These are phyloP conservation scores for Phyllostomus hastatus DNA, from an alignment of 2,113 vertebrate species.

Conservation along the genomic window DNA sequence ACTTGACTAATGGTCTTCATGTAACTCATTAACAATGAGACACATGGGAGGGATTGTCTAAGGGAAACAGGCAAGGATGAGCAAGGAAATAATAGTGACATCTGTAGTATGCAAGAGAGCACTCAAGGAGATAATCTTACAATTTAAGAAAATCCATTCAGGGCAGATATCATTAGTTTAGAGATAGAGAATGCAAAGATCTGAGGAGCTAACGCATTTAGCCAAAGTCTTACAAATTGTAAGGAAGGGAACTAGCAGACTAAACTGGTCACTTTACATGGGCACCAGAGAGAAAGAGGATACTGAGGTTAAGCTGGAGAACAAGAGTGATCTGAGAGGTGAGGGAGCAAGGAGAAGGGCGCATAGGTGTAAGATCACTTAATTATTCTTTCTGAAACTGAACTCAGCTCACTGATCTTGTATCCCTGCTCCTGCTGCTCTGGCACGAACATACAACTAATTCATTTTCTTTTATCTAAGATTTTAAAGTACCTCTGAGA, in stretches of 20 bases:
- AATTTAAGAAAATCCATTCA: constrained; percentile 13
- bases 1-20: not conserved
- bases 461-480: constrained; percentile 70
- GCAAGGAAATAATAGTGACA: not conserved
- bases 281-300: not conserved
- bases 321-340: constrained; percentile 5
- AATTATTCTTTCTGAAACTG: constrained; percentile 39
- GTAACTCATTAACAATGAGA: not conserved
- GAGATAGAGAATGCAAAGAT: not conserved
- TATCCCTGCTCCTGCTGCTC: not conserved
- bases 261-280: not conserved
- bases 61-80: not conserved
- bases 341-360: not conserved
- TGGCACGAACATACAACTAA: constrained; percentile 51
- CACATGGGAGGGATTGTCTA: not conserved
- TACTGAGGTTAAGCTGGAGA: not conserved
- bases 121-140: constrained; percentile 4
- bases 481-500: constrained; percentile 70
- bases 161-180: not conserved
- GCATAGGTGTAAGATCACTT: constrained; percentile 37
- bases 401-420: constrained; percentile 44
- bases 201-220: not conserved
- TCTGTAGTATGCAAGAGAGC: not conserved
- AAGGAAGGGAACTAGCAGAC: not conserved
- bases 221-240: not conserved